Base-by-base conservation (phyloP, 2,113 vertebrate species). In the Abramis brama region DNA sequence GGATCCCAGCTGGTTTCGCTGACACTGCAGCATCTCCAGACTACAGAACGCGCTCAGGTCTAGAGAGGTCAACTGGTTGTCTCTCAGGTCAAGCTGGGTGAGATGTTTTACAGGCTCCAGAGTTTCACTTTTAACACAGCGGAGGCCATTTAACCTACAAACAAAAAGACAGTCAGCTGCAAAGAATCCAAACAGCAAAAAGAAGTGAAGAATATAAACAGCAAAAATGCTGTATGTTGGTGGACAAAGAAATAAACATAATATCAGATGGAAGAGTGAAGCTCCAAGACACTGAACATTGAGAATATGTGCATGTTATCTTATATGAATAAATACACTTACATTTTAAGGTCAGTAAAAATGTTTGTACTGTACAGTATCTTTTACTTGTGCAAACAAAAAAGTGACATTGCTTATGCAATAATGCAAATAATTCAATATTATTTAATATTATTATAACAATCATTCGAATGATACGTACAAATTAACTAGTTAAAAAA, bases 21-120 rank as follows among this genome's bases (percentile, higher is more conserved):
- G 97, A 27, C 97, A 99, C 91, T 97, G 95, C 90, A 99, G 93
- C 84, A 95, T 96, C 90, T 99, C 97, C 94, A 99, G 93, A 92
- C 91, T 95, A 90, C 95, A 95, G 82, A 97, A 83, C 27, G 94
- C 94, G 93, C 96, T 96, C 89, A 98, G 94, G 91, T 99, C 97
- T 83, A 99, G 92, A 13, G 94, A 93, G 86, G 94, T 92, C 84
- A 99, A 92, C 25, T 91, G 92, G 92, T 99, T 98, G 93, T 98
- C 97, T 88, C 97, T 94, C 88, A 99, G 87, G 93, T 99, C 98
- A 93, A 99, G 85, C 84, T 96, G 96, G 21, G 94, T 96, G 84
- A 99, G 91, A 60, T 96, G 95, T 88, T 93, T 97, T 89, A 97
- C 94, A 23, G 93, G 93, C 86, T 97, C 96, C 78, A 94, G 86